Evolutionary conservation across 2,888 invertebrate genomes (phyloP), one percentile per base, ranked within the genome.

Genomic region (Caenorhabditis imperialis): DNA sequence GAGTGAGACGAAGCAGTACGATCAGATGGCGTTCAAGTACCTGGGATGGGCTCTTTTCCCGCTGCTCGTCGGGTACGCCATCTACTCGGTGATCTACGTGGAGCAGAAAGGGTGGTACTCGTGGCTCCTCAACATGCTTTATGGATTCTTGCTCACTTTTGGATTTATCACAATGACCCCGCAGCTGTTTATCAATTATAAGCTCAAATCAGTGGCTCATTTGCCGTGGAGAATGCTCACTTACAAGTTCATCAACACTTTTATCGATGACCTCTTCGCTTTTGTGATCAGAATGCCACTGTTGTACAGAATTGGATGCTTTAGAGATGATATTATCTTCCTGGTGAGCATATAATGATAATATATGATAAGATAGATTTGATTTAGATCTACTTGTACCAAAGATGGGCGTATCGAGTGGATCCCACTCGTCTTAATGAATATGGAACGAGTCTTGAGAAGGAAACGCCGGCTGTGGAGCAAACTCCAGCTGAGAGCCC

Each of bases 201-300:
- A 99, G 90, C 89, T 99, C 84, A 97, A 99, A 89, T 98, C 97
- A 18, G 98, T 99, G 1, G 99, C 99, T 8, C 99, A 99, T 90
- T 91, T 99, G 85, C 99, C 99, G 6, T 99, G 99, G 99, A 92
- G 99, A 71, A 99, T 99, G 98, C 93, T 99, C 92, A 96, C 97
- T 10, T 99, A 99, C 89, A 99, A 99, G 91, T 97, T 97, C 89
- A 92, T 99, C 69, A 99, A 99, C 89, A 99, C 99, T 25, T 99
- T 99, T 89, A 98, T 99, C 86, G 99, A 99, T 90, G 99, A 99
- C 89, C 95, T 99, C 85, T 99, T 99, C 91, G 99, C 99, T 70
- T 99, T 99, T 91, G 96, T 99, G 77, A 99, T 99, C 85, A 96
- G 96, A 90, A 99, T 99, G 99, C 99, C 99, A 27, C 97, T 96